Conservation (phyloP, 2,113 vertebrate species). For the Herpetotheres cachinnans region DNA sequence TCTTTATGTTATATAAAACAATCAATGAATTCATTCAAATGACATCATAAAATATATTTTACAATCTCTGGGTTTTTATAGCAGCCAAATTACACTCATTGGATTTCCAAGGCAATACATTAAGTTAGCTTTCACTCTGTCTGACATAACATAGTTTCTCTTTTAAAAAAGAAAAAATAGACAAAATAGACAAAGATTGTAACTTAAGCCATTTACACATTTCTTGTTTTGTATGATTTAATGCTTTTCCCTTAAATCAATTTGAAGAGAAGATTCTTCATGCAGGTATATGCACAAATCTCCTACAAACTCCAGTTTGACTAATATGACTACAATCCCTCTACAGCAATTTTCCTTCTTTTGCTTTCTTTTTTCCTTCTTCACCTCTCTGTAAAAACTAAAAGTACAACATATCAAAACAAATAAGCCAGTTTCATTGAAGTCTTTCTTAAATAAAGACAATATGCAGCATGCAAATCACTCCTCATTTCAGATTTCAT, state of each 20-base stretch:
- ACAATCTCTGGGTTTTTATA: neutral
- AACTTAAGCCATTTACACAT: neutral
- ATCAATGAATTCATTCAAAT: neutral
- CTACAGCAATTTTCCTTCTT: neutral
- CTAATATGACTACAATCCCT: neutral
- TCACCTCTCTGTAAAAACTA: neutral
- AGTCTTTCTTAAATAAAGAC: neutral
- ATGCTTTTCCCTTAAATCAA: neutral
- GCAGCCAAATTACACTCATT: neutral
- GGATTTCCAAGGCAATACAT: neutral
- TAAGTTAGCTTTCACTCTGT: neutral
- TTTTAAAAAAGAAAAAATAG: neutral
- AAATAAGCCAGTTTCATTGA: neutral
- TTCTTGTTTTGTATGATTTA: neutral
- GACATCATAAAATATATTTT: neutral
- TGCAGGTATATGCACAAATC: neutral
- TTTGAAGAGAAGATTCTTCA: neutral
- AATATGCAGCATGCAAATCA: neutral
- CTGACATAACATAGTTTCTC: neutral
- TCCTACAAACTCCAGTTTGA: neutral
- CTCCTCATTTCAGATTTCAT: neutral
- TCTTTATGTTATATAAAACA: neutral
- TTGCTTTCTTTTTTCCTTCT: neutral
- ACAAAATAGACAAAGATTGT: neutral
- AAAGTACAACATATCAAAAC: neutral